Evolutionary conservation across 2,888 invertebrate species (phyloP), one percentile per base, ranked within the genome.

Genomic region (Archips xylosteana): DNA sequence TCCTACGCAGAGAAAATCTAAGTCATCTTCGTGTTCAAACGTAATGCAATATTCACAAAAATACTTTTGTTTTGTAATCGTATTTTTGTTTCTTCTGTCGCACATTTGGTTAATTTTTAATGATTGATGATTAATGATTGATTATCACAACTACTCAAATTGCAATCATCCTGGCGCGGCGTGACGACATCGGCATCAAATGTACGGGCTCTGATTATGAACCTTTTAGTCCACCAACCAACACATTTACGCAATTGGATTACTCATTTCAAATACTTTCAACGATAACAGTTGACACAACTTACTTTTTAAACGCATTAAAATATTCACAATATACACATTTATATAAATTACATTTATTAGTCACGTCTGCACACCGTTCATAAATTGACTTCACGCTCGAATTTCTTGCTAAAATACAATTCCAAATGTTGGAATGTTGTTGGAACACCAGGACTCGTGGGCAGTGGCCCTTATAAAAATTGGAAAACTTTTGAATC

Each of bases 311-410:
- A 74, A 73, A 70, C 65, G 54, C 71, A 75, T 77, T 61, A 72
- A 80, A 81, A 81, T 85, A 85, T 83, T 82, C 85, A 85, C 84
- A 83, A 81, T 85, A 82, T 83, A 85, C 81, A 84, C 83, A 84
- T 81, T 76, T 73, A 75, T 72, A 70, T 74, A 73, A 74, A 72
- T 65, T 65, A 65, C 13, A 59, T 65, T 60, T 23, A 64, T 68
- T 73, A 74, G 73, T 74, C 73, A 69, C 69, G 63, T 63, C 57
- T 59, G 47, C 64, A 70, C 64, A 51, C 61, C 59, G 57, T 67
- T 73, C 68, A 69, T 69, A 60, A 73, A 74, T 74, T 74, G 73
- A 74, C 73, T 64, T 74, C 64, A 49, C 65, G 34, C 60, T 57
- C 57, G 47, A 45, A 66, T 67, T 67, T 64, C 34, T 47, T 57